Conservation (phyloP, 2,888 invertebrate genomes). For the Euspilapteryx auroguttella region DNA sequence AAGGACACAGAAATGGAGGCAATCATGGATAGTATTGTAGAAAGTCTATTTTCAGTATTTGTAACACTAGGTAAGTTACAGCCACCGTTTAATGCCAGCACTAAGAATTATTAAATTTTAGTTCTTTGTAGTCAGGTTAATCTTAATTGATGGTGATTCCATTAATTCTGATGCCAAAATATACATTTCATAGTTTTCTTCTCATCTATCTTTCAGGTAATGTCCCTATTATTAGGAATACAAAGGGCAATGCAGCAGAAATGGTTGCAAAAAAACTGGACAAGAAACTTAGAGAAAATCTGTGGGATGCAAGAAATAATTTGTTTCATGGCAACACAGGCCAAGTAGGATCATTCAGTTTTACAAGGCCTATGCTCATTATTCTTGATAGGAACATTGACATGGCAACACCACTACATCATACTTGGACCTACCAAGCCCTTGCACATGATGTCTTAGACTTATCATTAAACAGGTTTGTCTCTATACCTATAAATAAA, state of each 20-base stretch:
- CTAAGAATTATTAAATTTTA: too few relatives aligned
- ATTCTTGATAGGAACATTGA: conserved; percentile 93
- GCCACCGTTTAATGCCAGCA: too few relatives aligned
- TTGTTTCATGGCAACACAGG: conserved; percentile 87
- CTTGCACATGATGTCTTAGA: conserved; percentile 95
- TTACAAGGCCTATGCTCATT: conserved; percentile 91
- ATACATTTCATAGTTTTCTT: background rate
- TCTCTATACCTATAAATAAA: too few relatives aligned
- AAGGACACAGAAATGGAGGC: conserved; percentile 94
- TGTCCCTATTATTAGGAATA: conserved; percentile 90
- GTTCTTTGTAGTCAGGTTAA: too few relatives aligned
- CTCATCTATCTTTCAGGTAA: conserved; percentile 52
- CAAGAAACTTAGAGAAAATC: conserved; percentile 94
- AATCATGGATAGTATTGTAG: conserved; percentile 93
- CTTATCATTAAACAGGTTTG: conserved; percentile 79
- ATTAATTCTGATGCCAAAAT: background rate
- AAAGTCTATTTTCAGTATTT: conserved; percentile 96
- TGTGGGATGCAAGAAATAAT: conserved; percentile 95
- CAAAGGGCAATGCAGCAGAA: conserved; percentile 96
- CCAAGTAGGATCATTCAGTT: conserved; percentile 76
- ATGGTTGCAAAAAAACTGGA: conserved; percentile 97
- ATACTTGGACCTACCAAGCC: conserved; percentile 99
- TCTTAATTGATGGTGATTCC: too few relatives aligned
- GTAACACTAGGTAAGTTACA: conserved; percentile 83
- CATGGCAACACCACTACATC: conserved; percentile 96